Base-by-base conservation (phyloP, 2,113 vertebrate genomes). In the Cynoglossus semilaevis region DNA sequence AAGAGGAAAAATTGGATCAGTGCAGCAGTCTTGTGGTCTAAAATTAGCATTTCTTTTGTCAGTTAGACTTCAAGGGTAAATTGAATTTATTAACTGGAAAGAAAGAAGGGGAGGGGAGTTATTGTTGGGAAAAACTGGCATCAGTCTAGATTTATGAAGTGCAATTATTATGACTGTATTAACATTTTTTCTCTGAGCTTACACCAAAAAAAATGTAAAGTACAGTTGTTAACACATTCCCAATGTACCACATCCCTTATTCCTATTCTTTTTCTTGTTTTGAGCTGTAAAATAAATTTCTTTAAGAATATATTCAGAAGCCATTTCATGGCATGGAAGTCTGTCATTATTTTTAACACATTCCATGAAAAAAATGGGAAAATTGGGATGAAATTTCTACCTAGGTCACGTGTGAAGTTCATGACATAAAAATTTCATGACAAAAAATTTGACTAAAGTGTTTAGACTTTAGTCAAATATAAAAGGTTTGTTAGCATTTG, bases 81-180 rank as follows among this genome's bases (percentile, higher is more conserved):
- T 90, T 90, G 82, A 91, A 88, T 89, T 90, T 82, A 84, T 84
- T 81, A 88, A 87, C 79, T 81, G 74, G 64, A 72, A 73, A 83
- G 75, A 74, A 50, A 79, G 52, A 79, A 71, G 69, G 56, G 72
- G 62, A 15, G 46, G 8, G 70, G 70, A 81, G 75, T 88, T 86
- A 85, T 86, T 80, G 65, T 80, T 82, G 82, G 80, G 77, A 87
- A 87, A 88, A 82, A 83, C 88, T 87, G 88, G 82, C 84, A 87
- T 88, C 87, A 82, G 88, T 89, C 83, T 86, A 90, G 87, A 90
- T 90, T 89, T 89, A 88, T 90, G 84, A 92, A 91, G 88, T 91
- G 90, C 90, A 91, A 91, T 92, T 92, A 92, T 92, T 87, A 90
- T 88, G 83, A 91, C 88, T 90, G 88, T 89, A 89, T 87, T 89